Conservation (phyloP, 35 echinoderm and acorn worm genomes). For the Lytechinus pictus region DNA sequence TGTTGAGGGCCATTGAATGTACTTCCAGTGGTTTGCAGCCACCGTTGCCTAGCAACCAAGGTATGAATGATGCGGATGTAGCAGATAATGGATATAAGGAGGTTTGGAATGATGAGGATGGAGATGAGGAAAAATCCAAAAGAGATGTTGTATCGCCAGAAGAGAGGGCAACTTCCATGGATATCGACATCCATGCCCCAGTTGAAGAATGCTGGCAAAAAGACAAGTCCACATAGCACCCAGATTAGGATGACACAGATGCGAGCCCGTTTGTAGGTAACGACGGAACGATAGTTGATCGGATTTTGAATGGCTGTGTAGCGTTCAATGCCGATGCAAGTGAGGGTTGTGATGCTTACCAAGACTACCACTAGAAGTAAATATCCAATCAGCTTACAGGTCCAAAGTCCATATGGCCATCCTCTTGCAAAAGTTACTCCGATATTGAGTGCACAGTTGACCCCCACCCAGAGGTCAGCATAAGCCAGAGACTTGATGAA, state of each 20-base stretch:
- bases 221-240: conserved; percentile 60
- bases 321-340: conserved; percentile 75
- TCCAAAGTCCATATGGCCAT: conserved; percentile 59
- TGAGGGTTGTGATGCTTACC: conserved; percentile 69
- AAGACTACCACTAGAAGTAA: conserved; percentile 57
- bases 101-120: conserved; percentile 71
- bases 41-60: conserved; percentile 41
- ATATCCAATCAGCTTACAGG: conserved; percentile 67
- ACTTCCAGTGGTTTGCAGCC: conserved; percentile 36
- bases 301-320: conserved; percentile 78
- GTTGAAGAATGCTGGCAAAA: conserved; percentile 63
- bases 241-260: conserved; percentile 52
- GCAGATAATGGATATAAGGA: conserved; percentile 65
- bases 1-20: background rate
- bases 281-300: conserved; percentile 59
- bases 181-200: conserved; percentile 12
- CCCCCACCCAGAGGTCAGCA: conserved; percentile 78
- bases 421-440: conserved; percentile 49
- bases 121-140: conserved; percentile 66
- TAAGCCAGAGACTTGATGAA: conserved; percentile 76
- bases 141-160: conserved; percentile 67
- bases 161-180: conserved; percentile 39
- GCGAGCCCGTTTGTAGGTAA: conserved; percentile 52
- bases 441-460: conserved; percentile 65
- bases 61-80: conserved; percentile 61